Percentiles rank a stretch among this genome's conserved stretches.
Conservation (phyloP, 2,113 vertebrate species). For the Mixornis gularis region DNA sequence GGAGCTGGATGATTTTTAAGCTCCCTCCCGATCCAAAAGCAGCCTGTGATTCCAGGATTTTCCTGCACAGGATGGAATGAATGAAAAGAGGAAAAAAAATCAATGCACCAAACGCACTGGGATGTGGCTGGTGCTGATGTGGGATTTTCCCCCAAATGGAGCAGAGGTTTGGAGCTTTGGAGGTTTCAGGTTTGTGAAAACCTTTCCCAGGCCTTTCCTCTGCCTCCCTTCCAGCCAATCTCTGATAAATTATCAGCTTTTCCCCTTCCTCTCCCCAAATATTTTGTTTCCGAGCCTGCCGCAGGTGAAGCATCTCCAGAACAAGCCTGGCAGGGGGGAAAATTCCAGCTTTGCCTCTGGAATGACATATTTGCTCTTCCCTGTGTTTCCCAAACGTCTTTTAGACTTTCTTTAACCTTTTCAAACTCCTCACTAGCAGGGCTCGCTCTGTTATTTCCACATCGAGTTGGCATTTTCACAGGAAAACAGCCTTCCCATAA, state of each 20-base stretch:
- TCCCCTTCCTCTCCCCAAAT: background rate
- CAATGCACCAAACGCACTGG: background rate
- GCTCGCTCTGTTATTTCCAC: background rate
- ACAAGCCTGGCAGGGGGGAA: rapidly evolving
- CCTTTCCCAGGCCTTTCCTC: background rate
- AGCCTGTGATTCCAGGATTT: background rate
- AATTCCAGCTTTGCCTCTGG: background rate
- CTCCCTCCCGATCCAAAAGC: background rate
- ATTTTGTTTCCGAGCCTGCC: background rate
- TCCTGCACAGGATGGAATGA: background rate
- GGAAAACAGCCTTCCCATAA: background rate
- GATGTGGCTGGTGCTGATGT: background rate
- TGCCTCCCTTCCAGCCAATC: background rate
- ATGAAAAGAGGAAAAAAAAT: background rate
- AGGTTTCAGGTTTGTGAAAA: background rate
- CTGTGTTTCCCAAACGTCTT: background rate
- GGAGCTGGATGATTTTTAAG: background rate
- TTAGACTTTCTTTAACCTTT: slow-evolving; percentile 41
- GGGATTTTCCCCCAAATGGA: background rate
- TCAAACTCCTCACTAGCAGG: background rate
- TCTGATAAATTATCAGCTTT: background rate
- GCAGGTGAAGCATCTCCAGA: background rate
- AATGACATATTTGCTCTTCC: background rate
- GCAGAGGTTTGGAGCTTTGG: background rate
- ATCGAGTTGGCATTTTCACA: slow-evolving; percentile 3